These are phyloP conservation scores for Athetis lepigone DNA, from an alignment of 2,888 invertebrate species.

Conservation along the genomic window DNA sequence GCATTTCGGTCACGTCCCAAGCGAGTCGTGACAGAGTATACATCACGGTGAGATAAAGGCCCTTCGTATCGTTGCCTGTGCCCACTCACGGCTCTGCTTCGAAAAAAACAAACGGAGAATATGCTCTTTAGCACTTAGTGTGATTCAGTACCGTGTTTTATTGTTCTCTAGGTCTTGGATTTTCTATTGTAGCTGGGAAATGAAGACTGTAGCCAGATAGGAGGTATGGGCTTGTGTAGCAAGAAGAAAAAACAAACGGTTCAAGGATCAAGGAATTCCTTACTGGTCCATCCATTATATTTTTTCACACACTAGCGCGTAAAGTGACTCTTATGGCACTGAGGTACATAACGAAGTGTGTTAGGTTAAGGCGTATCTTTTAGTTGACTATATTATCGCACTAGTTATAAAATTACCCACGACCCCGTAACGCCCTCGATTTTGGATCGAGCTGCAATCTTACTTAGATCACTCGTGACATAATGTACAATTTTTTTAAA, in stretches of 20 bases:
- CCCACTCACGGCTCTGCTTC: conserved; percentile 76
- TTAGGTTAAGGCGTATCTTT: too few relatives aligned
- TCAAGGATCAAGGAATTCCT: too few relatives aligned
- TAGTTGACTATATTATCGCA: too few relatives aligned
- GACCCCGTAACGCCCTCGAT: too few relatives aligned
- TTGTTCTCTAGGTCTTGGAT: conserved; percentile 50
- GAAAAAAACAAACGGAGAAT: conserved; percentile 67
- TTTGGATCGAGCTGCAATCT: too few relatives aligned
- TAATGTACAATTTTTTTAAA: too few relatives aligned
- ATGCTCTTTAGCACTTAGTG: conserved; percentile 75
- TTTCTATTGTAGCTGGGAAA: conserved; percentile 43
- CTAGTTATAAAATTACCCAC: too few relatives aligned
- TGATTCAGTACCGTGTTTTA: conserved; percentile 49
- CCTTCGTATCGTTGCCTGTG: conserved; percentile 74
- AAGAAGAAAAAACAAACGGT: conserved; percentile 3
- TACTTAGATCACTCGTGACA: too few relatives aligned
- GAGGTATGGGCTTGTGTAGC: neutral
- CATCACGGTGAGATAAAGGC: conserved; percentile 88
- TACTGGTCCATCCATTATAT: too few relatives aligned
- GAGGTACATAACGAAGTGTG: too few relatives aligned
- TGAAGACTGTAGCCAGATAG: conserved; percentile 2
- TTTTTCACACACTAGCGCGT: too few relatives aligned
- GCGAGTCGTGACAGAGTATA: conserved; percentile 86
- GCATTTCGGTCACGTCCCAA: conserved; percentile 87
- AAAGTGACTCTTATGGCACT: too few relatives aligned